Conservation (phyloP, 1,140 invertebrate species). For the Brachionus calyciflorus region DNA sequence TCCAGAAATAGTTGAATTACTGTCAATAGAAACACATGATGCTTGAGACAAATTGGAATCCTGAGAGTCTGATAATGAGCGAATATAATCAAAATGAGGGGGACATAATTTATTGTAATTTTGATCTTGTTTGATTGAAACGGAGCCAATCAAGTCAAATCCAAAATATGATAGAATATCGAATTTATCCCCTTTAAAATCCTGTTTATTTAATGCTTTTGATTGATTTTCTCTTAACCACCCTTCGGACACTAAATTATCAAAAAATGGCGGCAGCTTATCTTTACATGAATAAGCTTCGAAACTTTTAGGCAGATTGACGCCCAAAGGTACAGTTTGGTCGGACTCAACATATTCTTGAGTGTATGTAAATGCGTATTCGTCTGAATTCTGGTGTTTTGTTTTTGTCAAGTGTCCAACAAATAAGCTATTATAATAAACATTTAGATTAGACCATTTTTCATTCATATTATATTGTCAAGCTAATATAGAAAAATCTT, state of each 20-base stretch:
- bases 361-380: slow-evolving; percentile 1
- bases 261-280: slow-evolving; percentile 4
- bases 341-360: background rate
- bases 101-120: background rate
- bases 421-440: slow-evolving; percentile 1
- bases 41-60: background rate
- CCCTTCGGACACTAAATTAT: background rate
- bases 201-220: background rate
- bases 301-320: slow-evolving; percentile 3
- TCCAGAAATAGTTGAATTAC: slow-evolving; percentile 7
- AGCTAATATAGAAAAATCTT: too few species aligned
- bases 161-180: slow-evolving; percentile 4
- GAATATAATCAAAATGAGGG: background rate
- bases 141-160: background rate
- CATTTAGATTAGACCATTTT: background rate
- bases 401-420: background rate
- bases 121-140: background rate
- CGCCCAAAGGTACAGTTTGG: background rate
- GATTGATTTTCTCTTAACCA: background rate
- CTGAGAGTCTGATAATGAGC: background rate
- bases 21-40: background rate
- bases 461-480: too few species aligned
- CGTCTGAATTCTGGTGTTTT: background rate
- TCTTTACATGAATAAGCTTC: background rate
- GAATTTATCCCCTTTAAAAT: background rate